These are phyloP conservation scores for Orthonevra nobilis DNA, from an alignment of 2,888 invertebrate species.

Conservation along the genomic window DNA sequence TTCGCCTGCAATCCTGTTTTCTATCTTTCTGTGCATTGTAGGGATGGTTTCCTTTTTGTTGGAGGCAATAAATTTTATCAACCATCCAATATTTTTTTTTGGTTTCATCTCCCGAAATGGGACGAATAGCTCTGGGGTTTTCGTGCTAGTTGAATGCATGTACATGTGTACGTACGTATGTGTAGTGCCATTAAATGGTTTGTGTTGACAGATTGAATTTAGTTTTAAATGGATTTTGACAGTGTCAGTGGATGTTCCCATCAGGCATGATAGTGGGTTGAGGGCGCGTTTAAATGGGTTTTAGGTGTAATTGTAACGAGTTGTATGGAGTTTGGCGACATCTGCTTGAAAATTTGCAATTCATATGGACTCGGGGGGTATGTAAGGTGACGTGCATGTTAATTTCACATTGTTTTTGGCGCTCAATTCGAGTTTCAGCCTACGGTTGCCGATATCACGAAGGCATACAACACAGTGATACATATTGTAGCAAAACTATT, in stretches of 20 bases:
- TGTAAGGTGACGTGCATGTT: too few species aligned
- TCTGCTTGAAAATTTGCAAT: constrained; percentile 17
- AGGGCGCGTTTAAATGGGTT: constrained; percentile 29
- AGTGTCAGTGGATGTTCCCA: constrained; percentile 30
- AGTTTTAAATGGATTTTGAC: constrained; percentile 60
- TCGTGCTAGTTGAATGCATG: constrained; percentile 3
- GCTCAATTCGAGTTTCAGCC: too few species aligned
- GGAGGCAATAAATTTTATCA: constrained; percentile 64
- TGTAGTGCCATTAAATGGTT: constrained; percentile 53
- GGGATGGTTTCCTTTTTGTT: constrained; percentile 18
- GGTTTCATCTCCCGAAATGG: constrained; percentile 2
- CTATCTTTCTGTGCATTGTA: background rate
- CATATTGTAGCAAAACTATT: too few species aligned
- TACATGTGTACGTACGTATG: background rate
- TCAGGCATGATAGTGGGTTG: too few species aligned
- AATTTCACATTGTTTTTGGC: too few species aligned
- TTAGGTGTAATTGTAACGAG: constrained; percentile 29
- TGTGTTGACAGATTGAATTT: constrained; percentile 69
- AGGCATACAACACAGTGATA: too few species aligned
- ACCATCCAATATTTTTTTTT: constrained; percentile 32
- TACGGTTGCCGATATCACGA: too few species aligned
- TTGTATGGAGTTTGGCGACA: constrained; percentile 24
- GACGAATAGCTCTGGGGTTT: constrained; percentile 29
- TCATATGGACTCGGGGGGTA: too few species aligned
- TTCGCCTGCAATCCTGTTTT: background rate